Evolutionary conservation across 2,797 vertebrate genomes (phyloP), one percentile per base, ranked within the genome.

Genomic region (Tenualosa ilisha): DNA sequence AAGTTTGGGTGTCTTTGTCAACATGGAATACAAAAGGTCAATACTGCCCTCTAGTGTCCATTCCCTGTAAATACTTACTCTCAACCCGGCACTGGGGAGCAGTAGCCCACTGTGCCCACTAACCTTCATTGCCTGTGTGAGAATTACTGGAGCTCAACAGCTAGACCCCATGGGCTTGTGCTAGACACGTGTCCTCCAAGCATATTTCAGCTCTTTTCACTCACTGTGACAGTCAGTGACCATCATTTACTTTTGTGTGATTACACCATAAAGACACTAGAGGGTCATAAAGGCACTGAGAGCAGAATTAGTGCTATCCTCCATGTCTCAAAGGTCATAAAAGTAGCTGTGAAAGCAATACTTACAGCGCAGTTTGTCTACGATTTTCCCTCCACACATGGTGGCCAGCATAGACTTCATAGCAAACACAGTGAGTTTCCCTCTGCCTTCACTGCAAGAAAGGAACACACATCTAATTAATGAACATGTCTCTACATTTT

Each of bases 361-460:
- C 97, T 97, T 91, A 97, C 98, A 99, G 88, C 98, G 94, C 15
- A 99, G 93, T 90, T 99, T 99, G 95, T 99, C 98, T 93, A 98
- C 96, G 84, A 99, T 98, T 90, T 99, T 99, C 3, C 98, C 98
- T 24, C 98, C 98, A 84, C 98, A 99, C 98, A 99, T 98, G 7
- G 98, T 98, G 20, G 98, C 96, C 90, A 99, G 92, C 97, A 99
- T 98, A 24, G 97, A 94, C 92, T 99, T 99, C 95, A 98, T 97
- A 0, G 98, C 98, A 93, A 99, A 99, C 26, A 99, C 98, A 0
- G 98, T 99, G 92, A 99, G 92, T 93, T 98, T 99, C 87, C 98
- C 98, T 0, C 95, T 97, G 90, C 97, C 98, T 93, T 99, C 98
- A 59, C 98, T 99, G 96, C n/a, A 92, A 91, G 0, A 2, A 22